Conservation (phyloP, 2,888 invertebrate genomes). For the Actias luna region DNA sequence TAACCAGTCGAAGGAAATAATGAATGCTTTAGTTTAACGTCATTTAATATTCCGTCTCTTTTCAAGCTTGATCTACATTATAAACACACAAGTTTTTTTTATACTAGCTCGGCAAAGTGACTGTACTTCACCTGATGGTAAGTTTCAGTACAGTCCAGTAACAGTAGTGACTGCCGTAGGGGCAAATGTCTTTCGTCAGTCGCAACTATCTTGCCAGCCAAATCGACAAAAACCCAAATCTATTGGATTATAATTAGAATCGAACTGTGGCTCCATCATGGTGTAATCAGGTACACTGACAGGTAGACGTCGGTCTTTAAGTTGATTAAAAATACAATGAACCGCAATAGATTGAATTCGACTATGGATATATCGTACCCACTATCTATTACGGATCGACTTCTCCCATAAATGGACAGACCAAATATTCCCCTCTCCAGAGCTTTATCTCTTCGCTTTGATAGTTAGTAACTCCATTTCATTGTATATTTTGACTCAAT, state of each 20-base stretch:
- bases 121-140: no score
- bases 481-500: neutral
- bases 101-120: no score
- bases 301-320: neutral
- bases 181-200: no score
- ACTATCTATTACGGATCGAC: constrained; percentile 2
- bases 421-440: constrained; percentile 32
- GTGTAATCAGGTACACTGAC: neutral
- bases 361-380: constrained; percentile 9
- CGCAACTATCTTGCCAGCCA: no score
- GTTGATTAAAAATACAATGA: neutral
- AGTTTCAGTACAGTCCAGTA: no score
- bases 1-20: no score
- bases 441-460: constrained; percentile 21
- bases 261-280: neutral
- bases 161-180: no score
- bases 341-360: neutral
- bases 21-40: no score
- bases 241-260: neutral
- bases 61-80: no score
- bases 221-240: no score
- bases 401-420: constrained; percentile 25
- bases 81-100: no score
- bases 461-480: neutral
- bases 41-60: no score